phyloP scores from a whole-genome alignment of 2,797 vertebrate species.

The Sebastes jordani region DNA sequence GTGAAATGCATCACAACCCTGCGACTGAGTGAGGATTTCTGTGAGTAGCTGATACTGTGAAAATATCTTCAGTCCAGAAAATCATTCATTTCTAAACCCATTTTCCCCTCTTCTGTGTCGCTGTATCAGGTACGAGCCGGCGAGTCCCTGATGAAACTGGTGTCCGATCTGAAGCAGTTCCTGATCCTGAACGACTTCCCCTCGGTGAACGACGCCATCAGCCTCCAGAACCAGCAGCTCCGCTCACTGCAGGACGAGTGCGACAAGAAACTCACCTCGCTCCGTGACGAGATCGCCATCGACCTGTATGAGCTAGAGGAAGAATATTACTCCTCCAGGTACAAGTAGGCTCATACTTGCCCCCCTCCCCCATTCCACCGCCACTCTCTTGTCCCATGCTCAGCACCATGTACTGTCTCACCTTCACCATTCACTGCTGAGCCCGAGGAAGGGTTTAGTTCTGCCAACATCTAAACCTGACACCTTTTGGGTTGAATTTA shows the following conservation, averaged over 20 bases:
- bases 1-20: neutral
- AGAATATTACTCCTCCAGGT: constrained; percentile 99
- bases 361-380: constrained; percentile 30
- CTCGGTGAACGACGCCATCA: constrained; percentile 96
- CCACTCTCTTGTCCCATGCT: constrained; percentile 42
- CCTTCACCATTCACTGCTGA: constrained; percentile 52
- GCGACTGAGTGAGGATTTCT: neutral
- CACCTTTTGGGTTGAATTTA: constrained; percentile 3
- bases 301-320: constrained; percentile 99
- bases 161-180: constrained; percentile 98
- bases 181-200: constrained; percentile 98
- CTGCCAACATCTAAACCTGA: constrained; percentile 15
- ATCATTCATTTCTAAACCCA: neutral
- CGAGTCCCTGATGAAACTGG: constrained; percentile 97
- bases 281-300: constrained; percentile 95
- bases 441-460: constrained; percentile 33
- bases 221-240: constrained; percentile 94
- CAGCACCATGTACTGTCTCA: constrained; percentile 49
- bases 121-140: constrained; percentile 91
- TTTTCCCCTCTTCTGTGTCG: neutral
- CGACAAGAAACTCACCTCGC: constrained; percentile 93
- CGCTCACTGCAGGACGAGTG: constrained; percentile 94
- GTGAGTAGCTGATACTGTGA: too few relatives aligned
- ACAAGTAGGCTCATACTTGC: constrained; percentile 89
- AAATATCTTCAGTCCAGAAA: neutral